Conservation (phyloP, 2,113 vertebrate genomes). For the Marcusenius ussheri region DNA sequence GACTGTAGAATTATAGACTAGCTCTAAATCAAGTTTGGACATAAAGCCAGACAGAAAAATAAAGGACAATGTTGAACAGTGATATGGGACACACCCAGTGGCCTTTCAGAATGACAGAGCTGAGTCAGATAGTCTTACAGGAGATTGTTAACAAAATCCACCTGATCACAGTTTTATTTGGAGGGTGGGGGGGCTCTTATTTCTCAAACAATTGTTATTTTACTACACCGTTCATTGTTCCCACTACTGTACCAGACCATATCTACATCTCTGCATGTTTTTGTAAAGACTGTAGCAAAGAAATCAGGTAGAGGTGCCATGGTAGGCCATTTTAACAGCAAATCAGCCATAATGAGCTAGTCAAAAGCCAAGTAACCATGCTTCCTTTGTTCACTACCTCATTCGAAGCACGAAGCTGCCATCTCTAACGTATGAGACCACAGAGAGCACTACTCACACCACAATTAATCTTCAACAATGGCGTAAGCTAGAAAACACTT, state of each 20-base stretch:
- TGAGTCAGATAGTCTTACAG: background rate
- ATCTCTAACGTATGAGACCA: background rate
- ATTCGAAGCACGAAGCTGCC: background rate
- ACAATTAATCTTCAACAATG: background rate
- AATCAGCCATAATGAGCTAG: background rate
- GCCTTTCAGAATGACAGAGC: background rate
- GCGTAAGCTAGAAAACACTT: background rate
- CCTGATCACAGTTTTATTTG: background rate
- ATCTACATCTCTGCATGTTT: background rate
- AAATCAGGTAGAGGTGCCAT: background rate
- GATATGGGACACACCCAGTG: background rate
- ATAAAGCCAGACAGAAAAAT: background rate
- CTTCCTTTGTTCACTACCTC: background rate
- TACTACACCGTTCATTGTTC: background rate
- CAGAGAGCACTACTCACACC: background rate
- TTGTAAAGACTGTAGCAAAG: background rate
- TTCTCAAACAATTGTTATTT: background rate
- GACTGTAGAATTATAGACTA: background rate
- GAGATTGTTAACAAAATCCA: background rate
- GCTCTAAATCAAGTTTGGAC: background rate
- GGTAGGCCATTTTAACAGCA: background rate
- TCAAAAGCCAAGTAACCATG: background rate
- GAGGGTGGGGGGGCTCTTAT: background rate
- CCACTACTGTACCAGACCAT: background rate
- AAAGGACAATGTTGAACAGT: background rate